Evolutionary conservation across 1,140 invertebrate species (phyloP).

Genomic region (Leucophenga varia): DNA sequence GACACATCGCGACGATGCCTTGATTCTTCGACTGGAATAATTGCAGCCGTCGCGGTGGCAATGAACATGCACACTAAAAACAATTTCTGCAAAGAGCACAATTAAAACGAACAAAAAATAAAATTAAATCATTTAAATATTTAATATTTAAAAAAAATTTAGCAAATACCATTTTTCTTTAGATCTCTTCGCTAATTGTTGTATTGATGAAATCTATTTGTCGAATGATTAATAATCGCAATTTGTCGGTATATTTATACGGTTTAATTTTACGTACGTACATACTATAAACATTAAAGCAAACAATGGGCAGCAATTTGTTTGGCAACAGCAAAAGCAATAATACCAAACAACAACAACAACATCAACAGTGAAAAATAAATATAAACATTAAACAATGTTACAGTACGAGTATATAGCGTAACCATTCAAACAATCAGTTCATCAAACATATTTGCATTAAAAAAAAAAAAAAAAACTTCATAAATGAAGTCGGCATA

Average conservation of each 20-base stretch:
- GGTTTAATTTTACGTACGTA: constrained; percentile 38
- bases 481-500: too few species aligned
- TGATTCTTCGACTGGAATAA: constrained; percentile 51
- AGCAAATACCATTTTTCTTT: constrained; percentile 46
- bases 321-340: too few species aligned
- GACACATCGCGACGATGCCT: constrained; percentile 49
- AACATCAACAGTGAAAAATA: constrained; percentile 5
- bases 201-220: constrained; percentile 47
- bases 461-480: too few species aligned
- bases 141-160: too few species aligned
- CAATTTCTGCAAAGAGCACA: constrained; percentile 31
- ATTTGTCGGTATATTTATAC: constrained; percentile 51
- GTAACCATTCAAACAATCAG: constrained; percentile 20
- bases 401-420: too few species aligned
- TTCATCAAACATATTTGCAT: constrained; percentile 28
- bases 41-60: constrained; percentile 51
- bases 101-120: too few species aligned
- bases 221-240: constrained; percentile 53
- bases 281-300: constrained; percentile 19
- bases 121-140: too few species aligned
- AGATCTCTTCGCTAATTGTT: constrained; percentile 48
- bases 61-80: constrained; percentile 46
- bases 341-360: constrained; percentile 12
- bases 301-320: constrained; percentile 40
- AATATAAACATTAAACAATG: too few species aligned